phyloP scores from a whole-genome alignment of 2,797 vertebrate species.

The Esox masquinongy region DNA sequence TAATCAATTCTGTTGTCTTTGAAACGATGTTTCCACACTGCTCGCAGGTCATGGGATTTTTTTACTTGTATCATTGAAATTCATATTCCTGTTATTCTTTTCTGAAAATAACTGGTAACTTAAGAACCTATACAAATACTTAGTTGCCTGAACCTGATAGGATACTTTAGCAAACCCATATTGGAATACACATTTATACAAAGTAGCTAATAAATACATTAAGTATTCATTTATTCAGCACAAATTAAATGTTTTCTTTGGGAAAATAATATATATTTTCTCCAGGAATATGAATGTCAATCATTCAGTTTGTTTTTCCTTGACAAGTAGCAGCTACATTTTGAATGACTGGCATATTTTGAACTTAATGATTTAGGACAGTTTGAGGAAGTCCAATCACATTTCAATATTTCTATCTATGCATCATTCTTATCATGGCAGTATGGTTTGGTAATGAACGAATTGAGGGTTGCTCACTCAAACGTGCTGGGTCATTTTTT shows the following conservation, averaged over 20 bases:
- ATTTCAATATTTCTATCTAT: constrained; percentile 23
- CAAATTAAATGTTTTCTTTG: constrained; percentile 11
- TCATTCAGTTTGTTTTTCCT: constrained; percentile 50
- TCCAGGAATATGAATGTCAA: constrained; percentile 47
- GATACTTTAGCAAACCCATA: background rate
- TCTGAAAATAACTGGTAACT: background rate
- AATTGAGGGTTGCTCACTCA: background rate
- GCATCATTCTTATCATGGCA: constrained; percentile 1
- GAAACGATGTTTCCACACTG: background rate
- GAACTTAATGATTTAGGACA: constrained; percentile 50
- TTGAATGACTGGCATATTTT: constrained; percentile 48
- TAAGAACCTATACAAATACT: background rate
- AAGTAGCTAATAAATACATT: background rate
- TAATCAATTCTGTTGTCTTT: background rate
- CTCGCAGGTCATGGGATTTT: background rate
- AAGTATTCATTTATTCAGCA: constrained; percentile 36
- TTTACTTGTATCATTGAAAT: background rate
- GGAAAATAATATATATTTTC: constrained; percentile 15
- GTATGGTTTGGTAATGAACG: background rate
- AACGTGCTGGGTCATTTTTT: background rate
- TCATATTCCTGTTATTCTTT: background rate
- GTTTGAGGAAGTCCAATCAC: constrained; percentile 32
- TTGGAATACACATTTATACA: background rate
- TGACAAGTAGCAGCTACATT: constrained; percentile 49
- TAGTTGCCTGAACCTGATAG: background rate